phyloP scores from a whole-genome alignment of 2,888 invertebrate genomes.

The Agonopterix alstromeriana region DNA sequence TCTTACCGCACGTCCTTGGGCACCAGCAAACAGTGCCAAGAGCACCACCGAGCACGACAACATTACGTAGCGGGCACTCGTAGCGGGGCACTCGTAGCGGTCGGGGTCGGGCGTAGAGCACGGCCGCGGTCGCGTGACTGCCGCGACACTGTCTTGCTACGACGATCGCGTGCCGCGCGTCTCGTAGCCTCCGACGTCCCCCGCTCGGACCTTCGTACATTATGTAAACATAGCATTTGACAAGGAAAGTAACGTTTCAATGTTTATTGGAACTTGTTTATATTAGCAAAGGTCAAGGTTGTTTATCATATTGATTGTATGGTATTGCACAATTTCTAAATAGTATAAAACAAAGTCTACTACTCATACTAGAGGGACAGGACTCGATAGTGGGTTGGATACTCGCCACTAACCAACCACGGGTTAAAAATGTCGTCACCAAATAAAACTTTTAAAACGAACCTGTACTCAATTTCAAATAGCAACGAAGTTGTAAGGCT shows the following conservation, averaged over 20 bases:
- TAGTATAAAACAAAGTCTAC: too few relatives aligned
- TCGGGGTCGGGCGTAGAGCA: slow-evolving; percentile 33
- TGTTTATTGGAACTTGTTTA: slow-evolving; percentile 1
- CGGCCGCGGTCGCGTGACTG: slow-evolving; percentile 63
- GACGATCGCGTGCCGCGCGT: slow-evolving; percentile 20
- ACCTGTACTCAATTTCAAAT: too few relatives aligned
- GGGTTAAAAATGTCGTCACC: too few relatives aligned
- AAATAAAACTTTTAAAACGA: background rate
- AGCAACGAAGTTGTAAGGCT: too few relatives aligned
- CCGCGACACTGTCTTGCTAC: slow-evolving; percentile 40
- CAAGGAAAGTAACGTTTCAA: slow-evolving; percentile 18
- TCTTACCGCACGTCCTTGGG: slow-evolving; percentile 72
- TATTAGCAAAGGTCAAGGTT: background rate
- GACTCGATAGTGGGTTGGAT: too few relatives aligned
- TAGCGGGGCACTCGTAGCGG: slow-evolving; percentile 28
- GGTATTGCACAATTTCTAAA: too few relatives aligned
- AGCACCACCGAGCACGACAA: slow-evolving; percentile 51
- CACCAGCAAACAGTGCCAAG: slow-evolving; percentile 58
- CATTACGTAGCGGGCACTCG: slow-evolving; percentile 46
- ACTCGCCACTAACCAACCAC: too few relatives aligned
- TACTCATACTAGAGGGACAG: too few relatives aligned
- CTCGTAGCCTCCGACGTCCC: slow-evolving; percentile 16
- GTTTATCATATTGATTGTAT: too few relatives aligned
- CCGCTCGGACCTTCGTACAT: slow-evolving; percentile 42
- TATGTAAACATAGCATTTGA: slow-evolving; percentile 66